These are phyloP conservation scores for Octopus sinensis DNA, from an alignment of 1,140 invertebrate species.

Conservation along the genomic window DNA sequence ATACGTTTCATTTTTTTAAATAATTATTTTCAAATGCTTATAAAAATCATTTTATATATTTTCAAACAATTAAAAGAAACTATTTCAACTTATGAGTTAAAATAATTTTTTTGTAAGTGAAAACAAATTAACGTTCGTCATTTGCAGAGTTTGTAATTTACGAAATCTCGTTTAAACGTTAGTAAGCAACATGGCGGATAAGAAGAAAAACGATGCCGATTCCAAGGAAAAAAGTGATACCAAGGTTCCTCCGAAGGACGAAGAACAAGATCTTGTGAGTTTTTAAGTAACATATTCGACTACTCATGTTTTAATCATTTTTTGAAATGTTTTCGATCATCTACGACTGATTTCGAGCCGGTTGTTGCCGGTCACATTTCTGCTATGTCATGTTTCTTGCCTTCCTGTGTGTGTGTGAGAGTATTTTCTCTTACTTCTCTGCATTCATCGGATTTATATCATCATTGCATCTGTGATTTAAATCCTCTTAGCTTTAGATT, in stretches of 20 bases:
- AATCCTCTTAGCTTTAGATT: too few relatives aligned
- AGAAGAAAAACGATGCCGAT: conserved; percentile 29
- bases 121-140: too few relatives aligned
- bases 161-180: not conserved
- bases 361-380: not conserved
- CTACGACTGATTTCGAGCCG: not conserved
- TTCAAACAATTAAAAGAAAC: too few relatives aligned
- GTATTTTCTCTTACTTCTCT: too few relatives aligned
- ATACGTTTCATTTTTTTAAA: too few relatives aligned
- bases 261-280: conserved; percentile 50
- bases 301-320: not conserved
- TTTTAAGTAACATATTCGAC: not conserved
- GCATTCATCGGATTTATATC: too few relatives aligned
- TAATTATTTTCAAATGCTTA: too few relatives aligned
- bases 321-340: not conserved
- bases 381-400: conserved; percentile 2
- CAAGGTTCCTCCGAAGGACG: conserved; percentile 39
- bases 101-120: too few relatives aligned
- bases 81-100: too few relatives aligned
- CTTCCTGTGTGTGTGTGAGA: not conserved
- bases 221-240: conserved; percentile 42
- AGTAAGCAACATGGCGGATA: conserved; percentile 44
- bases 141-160: not conserved
- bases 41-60: too few relatives aligned
- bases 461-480: too few relatives aligned